Conservation (phyloP, 2,888 invertebrate genomes). For the Anoplius nigerrimus region DNA sequence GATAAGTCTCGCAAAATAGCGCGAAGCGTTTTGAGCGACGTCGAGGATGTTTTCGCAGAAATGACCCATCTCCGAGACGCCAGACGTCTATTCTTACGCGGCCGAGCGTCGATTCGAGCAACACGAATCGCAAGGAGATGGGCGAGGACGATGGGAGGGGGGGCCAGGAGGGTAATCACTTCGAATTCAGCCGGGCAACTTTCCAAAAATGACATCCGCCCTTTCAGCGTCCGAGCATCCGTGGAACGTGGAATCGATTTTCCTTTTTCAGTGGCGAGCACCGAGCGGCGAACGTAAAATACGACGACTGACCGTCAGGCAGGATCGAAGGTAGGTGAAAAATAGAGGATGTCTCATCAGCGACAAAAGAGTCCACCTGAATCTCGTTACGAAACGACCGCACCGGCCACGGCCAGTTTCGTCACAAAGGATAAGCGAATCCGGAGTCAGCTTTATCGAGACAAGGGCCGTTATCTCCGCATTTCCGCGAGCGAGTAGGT, state of each 20-base stretch:
- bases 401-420: no score
- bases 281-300: neutral
- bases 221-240: slow-evolving; percentile 31
- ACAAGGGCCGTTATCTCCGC: slow-evolving; percentile 11
- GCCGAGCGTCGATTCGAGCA: neutral
- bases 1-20: neutral
- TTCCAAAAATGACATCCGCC: slow-evolving; percentile 46
- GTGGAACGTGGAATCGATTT: slow-evolving; percentile 1
- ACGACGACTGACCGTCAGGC: no score
- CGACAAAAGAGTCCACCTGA: no score
- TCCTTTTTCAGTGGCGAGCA: neutral
- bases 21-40: no score
- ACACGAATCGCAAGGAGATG: neutral
- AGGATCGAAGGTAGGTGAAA: no score
- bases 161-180: slow-evolving; percentile 13
- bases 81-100: slow-evolving; percentile 7
- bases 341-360: no score
- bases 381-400: no score
- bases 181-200: slow-evolving; percentile 45
- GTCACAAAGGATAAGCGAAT: no score
- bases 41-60: slow-evolving; percentile 1
- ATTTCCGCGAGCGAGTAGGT: slow-evolving; percentile 37
- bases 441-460: slow-evolving; percentile 36
- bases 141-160: no score
- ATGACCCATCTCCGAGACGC: neutral